Conservation (phyloP, 2,888 invertebrate species). For the Cyaniris semiargus region DNA sequence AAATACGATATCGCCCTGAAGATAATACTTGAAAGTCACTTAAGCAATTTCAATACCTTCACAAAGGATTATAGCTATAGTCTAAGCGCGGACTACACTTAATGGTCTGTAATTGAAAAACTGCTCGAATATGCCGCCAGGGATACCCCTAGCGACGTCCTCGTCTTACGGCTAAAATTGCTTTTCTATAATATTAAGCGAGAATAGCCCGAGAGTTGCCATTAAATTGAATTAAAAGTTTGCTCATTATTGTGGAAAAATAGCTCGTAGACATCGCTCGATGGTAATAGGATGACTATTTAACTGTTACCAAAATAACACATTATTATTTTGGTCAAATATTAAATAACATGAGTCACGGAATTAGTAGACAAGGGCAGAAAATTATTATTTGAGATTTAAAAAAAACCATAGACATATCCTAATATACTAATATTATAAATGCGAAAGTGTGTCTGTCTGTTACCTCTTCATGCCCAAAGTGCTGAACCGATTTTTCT, state of each 20-base stretch:
- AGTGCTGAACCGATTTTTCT: too few species aligned
- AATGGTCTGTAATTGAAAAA: constrained; percentile 42
- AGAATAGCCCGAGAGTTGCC: background rate
- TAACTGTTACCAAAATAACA: background rate
- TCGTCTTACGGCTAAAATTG: constrained; percentile 19
- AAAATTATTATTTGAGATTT: too few species aligned
- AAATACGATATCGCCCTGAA: too few species aligned
- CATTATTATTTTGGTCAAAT: background rate
- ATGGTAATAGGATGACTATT: background rate
- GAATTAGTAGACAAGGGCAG: too few species aligned
- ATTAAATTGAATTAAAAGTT: constrained; percentile 26
- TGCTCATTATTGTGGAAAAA: constrained; percentile 8
- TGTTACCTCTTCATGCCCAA: too few species aligned
- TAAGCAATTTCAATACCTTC: background rate
- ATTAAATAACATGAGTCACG: background rate
- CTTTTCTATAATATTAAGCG: constrained; percentile 26
- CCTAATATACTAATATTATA: too few species aligned
- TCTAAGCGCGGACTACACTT: constrained; percentile 36
- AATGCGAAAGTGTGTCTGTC: too few species aligned
- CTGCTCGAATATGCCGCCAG: constrained; percentile 32
- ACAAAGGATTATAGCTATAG: constrained; percentile 25
- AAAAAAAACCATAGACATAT: too few species aligned
- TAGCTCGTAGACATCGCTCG: background rate
- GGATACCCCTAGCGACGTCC: constrained; percentile 33
- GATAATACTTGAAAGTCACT: too few species aligned